Base-by-base conservation (phyloP, 2,113 vertebrate species). In the Pungitius pungitius region DNA sequence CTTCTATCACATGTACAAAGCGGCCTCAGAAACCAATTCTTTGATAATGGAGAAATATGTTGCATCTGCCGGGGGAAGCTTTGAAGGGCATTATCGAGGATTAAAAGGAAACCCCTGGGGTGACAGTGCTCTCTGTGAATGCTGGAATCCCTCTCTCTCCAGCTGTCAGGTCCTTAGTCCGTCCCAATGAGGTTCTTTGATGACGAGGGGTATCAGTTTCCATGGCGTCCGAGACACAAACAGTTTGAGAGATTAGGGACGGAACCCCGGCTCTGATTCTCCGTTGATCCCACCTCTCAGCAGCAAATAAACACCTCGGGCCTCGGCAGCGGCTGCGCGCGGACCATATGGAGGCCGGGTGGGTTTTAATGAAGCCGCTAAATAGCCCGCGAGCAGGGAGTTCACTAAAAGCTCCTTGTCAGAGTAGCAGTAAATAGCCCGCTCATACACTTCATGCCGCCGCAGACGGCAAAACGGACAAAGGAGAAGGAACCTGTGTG, bases 261-360 rank as follows among this genome's bases (percentile, higher is more conserved):
- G 78, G 86, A 91, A 91, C 89, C n/a, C 76, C 85, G 39, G 89
- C 69, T 85, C 90, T 81, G 77, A 87, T 87, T 91, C 89, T 86
- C 60, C 6, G 67, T 65, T 91, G 88, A 92, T 92, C 89, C 90
- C 73, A 80, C 89, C 89, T 87, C 91, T 91, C 91, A 91, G 89
- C 90, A 85, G 89, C 91, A 93, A 92, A 94, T 92, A 93, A 94
- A 93, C 93, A 92, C 90, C 89, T 90, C 67, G 63, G 83, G 82
- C 58, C 56, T 64, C 69, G 72, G 75, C 85, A 39, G 43, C 18
- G 81, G 65, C 76, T 66, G 77, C 77, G 8, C 67, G 88, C 42
- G 7, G 68, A 85, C 88, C 90, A 87, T 80, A 85, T 85, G 88
- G 85, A 78, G 85, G 85, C 81, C 77, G 56, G 68, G 75, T 60